These are phyloP conservation scores for Harlomillsia oculata DNA, from an alignment of 1,140 invertebrate genomes.

Conservation along the genomic window DNA sequence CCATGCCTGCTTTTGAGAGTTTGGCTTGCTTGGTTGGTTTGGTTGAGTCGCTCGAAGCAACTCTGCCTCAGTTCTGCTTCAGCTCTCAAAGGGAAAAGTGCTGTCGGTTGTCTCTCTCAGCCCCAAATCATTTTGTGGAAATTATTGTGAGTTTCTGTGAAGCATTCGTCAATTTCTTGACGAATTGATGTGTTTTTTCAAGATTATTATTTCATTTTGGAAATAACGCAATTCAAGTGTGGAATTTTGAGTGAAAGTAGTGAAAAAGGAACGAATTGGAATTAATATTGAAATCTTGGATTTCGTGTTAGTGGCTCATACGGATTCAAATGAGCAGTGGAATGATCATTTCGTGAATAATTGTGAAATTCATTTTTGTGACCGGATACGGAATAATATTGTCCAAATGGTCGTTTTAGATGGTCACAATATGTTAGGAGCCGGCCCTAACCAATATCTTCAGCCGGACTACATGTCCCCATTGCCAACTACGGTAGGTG, in stretches of 20 bases:
- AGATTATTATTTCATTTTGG: background rate
- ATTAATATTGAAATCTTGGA: background rate
- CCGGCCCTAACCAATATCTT: conserved; percentile 80
- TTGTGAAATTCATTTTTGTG: background rate
- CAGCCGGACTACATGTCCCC: conserved; percentile 87
- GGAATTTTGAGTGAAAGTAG: too few relatives aligned
- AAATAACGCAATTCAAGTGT: background rate
- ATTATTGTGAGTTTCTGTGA: background rate
- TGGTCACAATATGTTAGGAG: conserved; percentile 73
- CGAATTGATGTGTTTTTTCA: background rate
- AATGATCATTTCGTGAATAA: background rate
- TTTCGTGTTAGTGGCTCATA: background rate
- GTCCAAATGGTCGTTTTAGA: conserved; percentile 79
- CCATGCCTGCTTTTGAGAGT: background rate
- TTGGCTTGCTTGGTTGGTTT: background rate
- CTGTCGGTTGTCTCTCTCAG: background rate
- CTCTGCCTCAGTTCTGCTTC: background rate
- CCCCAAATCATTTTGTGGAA: background rate
- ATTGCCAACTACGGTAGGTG: conserved; percentile 79
- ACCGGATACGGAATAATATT: background rate
- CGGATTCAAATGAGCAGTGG: background rate
- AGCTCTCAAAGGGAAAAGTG: background rate
- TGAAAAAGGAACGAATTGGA: background rate
- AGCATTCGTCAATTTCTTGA: background rate
- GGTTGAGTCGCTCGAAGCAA: too few relatives aligned